A percentile compares a stretch with the other conserved stretches of the same genome.
These are phyloP conservation scores for Sebastes jordani DNA, from an alignment of 2,797 vertebrate species.

Conservation along the genomic window DNA sequence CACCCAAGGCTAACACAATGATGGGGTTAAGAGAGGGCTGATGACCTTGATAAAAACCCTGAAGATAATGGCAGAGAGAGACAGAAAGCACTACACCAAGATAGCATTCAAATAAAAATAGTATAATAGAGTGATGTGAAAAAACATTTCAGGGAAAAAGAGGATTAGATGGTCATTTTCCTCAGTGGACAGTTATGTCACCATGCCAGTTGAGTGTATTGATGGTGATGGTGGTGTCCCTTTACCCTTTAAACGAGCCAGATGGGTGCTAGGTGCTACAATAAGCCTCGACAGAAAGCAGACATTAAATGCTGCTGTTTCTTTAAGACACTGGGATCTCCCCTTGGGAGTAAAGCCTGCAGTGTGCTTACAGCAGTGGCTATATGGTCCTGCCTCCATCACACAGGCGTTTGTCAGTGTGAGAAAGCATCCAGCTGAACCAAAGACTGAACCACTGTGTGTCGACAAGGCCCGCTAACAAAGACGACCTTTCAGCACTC, in stretches of 20 bases:
- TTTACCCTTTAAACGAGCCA: conserved; percentile 15
- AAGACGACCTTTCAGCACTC: conserved; percentile 79
- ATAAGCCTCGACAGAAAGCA: not conserved
- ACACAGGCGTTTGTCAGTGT: conserved; percentile 74
- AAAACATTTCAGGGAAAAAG: conserved; percentile 3
- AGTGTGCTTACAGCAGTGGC: conserved; percentile 63
- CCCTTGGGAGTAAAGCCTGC: conserved; percentile 51
- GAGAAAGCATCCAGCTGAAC: conserved; percentile 73
- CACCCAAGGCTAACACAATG: not conserved
- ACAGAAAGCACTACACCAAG: not conserved
- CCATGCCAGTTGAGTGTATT: not conserved
- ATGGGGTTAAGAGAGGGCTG: not conserved
- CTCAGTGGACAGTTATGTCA: conserved; percentile 29
- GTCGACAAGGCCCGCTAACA: conserved; percentile 75
- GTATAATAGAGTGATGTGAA: not conserved
- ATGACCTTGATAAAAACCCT: conserved; percentile 17
- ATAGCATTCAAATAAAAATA: conserved; percentile 8
- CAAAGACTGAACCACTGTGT: conserved; percentile 78
- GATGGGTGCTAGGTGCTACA: not conserved
- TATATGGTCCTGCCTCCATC: conserved; percentile 63
- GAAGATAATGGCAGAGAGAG: not conserved
- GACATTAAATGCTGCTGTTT: conserved; percentile 33
- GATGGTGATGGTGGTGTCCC: not conserved
- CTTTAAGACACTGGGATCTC: conserved; percentile 67
- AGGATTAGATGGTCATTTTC: conserved; percentile 29